Evolutionary conservation across 2,113 vertebrate species (phyloP).

Genomic region (Girardinichthys multiradiatus): DNA sequence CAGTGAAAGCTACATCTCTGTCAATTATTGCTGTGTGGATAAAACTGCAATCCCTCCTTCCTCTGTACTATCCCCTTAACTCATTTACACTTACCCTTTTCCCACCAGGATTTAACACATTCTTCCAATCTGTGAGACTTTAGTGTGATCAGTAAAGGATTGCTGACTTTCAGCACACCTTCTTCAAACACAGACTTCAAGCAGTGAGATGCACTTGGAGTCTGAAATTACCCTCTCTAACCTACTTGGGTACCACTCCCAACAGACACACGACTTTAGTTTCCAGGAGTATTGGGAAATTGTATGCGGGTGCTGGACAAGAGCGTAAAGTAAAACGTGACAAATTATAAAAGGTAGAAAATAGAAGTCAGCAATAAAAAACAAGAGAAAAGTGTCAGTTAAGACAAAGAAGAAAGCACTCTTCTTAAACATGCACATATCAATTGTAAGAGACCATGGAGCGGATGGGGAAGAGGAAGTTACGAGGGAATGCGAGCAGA

Average conservation of each 20-base stretch:
- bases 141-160: conserved; percentile 68
- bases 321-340: conserved; percentile 7
- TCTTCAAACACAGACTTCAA: conserved; percentile 64
- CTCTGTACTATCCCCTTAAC: conserved; percentile 49
- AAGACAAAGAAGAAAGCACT: conserved; percentile 36
- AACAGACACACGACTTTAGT: conserved; percentile 48
- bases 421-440: conserved; percentile 75
- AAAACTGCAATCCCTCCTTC: conserved; percentile 58
- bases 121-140: conserved; percentile 69
- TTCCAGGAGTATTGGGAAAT: conserved; percentile 39
- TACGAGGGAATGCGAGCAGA: conserved; percentile 63
- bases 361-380: conserved; percentile 70
- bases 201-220: conserved; percentile 50
- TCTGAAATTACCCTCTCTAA: conserved; percentile 72
- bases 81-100: conserved; percentile 76
- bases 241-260: conserved; percentile 61
- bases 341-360: conserved; percentile 41
- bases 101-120: conserved; percentile 72
- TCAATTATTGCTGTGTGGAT: conserved; percentile 59
- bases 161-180: conserved; percentile 75
- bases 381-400: conserved; percentile 34
- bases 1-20: conserved; percentile 59
- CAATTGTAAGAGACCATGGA: conserved; percentile 53
- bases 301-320: conserved; percentile 34
- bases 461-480: conserved; percentile 65